Base-by-base conservation (phyloP, 2,888 invertebrate genomes). In the Dicycla oo region DNA sequence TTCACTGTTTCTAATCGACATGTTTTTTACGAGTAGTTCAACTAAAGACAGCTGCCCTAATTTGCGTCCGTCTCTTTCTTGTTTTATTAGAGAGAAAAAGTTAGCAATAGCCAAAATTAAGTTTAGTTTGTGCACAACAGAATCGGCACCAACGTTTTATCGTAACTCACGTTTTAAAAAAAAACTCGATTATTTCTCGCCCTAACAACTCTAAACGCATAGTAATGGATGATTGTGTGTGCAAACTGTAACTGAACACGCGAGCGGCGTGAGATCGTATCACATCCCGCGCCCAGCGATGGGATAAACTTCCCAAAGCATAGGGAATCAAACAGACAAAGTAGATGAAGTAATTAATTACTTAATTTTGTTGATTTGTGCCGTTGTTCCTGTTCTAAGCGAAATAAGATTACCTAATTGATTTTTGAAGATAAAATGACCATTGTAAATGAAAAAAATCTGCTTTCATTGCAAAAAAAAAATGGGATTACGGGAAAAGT, bases 201-300 rank as follows among this genome's bases (percentile, higher is more conserved):
- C 63, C 20, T 18, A 62, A 1, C 5, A 38, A 53, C 11, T 13
- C 10, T 26, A 43, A 63, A 65, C 73, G 15, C 66, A 63, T 84
- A 77, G 88, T 86, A 86, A 45, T 45, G 72, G 67, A 73, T 64
- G 26, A 73, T 67, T 80, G 75, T 78, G 79, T 86, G 85, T 83
- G 87, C 87, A 88, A 90, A 92, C 89, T 88, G 90, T 86, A 85
- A 78, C 72, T 73, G 63, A 89, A 89, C 93, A 93, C 92, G 93
- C 93, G 87, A 93, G 81, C 89, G 82, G 80, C 92, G 92, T 91
- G 93, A 91, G 93, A 93, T 93, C 88, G 84, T 89, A 93, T 92
- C 91, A 73, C 82, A 87, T 86, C 87, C 86, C 80, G 64, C 75
- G 58, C 75, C 79, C 80, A 75, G 65, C 84, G 80, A 73, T 77